Percentiles rank a stretch among this genome's conserved stretches.
Conservation (phyloP, 2,888 invertebrate species). For the Nipponacmea schrenckii region DNA sequence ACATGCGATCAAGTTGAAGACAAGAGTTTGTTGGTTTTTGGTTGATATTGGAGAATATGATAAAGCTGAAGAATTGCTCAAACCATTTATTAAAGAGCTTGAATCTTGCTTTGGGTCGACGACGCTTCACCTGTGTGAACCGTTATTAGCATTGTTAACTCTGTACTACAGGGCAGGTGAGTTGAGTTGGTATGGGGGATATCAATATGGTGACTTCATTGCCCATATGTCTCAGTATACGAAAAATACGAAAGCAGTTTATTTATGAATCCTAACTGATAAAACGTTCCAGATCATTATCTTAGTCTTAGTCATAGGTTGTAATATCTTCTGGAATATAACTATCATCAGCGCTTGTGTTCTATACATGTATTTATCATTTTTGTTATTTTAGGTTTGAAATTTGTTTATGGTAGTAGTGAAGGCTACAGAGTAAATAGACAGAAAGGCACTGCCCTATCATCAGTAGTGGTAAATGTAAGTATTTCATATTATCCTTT, state of each 20-base stretch:
- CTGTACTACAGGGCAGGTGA: conserved; percentile 38
- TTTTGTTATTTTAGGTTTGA: neutral
- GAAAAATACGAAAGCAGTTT: too few relatives aligned
- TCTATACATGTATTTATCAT: too few relatives aligned
- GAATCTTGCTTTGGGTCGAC: conserved; percentile 28
- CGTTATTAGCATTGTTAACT: conserved; percentile 32
- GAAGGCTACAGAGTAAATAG: neutral
- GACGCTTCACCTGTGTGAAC: conserved; percentile 33
- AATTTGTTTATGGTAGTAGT: neutral
- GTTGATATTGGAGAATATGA: conserved; percentile 44
- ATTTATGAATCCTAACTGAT: too few relatives aligned
- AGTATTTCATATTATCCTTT: too few relatives aligned
- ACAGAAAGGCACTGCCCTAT: neutral
- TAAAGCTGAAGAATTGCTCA: conserved; percentile 30
- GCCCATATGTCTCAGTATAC: too few relatives aligned
- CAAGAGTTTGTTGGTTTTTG: conserved; percentile 36
- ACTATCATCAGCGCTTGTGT: too few relatives aligned
- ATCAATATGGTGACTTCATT: too few relatives aligned
- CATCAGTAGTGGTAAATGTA: too few relatives aligned
- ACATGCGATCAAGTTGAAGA: conserved; percentile 19
- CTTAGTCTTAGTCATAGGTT: too few relatives aligned
- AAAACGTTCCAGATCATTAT: too few relatives aligned
- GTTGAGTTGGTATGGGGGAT: neutral
- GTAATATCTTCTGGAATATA: too few relatives aligned
- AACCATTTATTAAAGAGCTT: conserved; percentile 26